Percentiles rank a stretch among this genome's conserved stretches.
phyloP scores from a whole-genome alignment of 2,888 invertebrate species.

The Athalia cordata region DNA sequence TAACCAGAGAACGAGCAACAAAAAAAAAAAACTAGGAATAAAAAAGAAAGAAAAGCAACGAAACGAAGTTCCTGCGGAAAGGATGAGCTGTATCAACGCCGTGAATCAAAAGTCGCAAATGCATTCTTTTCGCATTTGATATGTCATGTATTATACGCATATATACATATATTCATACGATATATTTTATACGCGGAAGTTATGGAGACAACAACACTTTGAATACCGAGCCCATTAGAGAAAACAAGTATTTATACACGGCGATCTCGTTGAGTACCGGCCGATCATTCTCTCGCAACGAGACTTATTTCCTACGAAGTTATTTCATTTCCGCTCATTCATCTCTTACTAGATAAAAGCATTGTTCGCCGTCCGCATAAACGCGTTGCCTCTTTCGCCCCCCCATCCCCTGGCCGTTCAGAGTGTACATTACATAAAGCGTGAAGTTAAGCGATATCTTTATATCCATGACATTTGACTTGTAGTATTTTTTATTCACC shows the following conservation, averaged over 20 bases:
- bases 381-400: neutral
- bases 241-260: neutral
- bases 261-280: conserved; percentile 19
- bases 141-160: too few relatives aligned
- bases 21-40: neutral
- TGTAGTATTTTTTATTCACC: neutral
- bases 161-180: neutral
- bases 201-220: conserved; percentile 11
- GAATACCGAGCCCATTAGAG: conserved; percentile 34
- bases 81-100: neutral
- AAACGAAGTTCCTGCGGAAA: neutral
- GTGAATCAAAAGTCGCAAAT: conserved; percentile 15
- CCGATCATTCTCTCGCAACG: conserved; percentile 23
- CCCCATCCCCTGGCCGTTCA: neutral
- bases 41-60: neutral
- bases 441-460: neutral
- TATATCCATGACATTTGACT: neutral
- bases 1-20: neutral
- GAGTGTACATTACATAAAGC: neutral
- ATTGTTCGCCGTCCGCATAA: conserved; percentile 27
- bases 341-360: conserved; percentile 28
- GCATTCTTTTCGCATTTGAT: conserved; percentile 9
- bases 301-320: conserved; percentile 38
- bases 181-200: neutral
- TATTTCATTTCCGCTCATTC: conserved; percentile 45